These are phyloP conservation scores for Brachypteracias leptosomus DNA, from an alignment of 2,113 vertebrate genomes.

Conservation along the genomic window DNA sequence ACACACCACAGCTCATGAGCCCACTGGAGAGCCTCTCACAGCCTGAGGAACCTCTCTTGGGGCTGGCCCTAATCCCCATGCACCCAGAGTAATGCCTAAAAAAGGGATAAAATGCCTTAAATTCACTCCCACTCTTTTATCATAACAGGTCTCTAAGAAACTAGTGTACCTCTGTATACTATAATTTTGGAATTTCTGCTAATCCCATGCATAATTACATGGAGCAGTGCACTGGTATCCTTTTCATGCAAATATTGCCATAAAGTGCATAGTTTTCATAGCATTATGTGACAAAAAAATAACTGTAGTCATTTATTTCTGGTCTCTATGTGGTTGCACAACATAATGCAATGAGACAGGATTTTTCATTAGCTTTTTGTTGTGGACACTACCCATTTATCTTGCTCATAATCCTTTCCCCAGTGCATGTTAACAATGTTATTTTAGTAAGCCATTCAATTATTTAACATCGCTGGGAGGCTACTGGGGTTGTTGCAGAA, in stretches of 20 bases:
- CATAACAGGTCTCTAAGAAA: background rate
- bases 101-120: background rate
- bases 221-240: background rate
- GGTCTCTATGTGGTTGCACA: background rate
- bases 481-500: background rate
- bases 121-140: background rate
- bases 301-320: background rate
- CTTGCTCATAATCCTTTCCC: background rate
- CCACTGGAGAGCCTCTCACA: background rate
- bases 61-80: background rate
- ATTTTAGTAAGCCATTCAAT: background rate
- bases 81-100: background rate
- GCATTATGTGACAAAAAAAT: background rate
- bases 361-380: conserved; percentile 9
- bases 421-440: background rate
- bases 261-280: background rate
- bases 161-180: background rate
- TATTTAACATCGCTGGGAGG: background rate
- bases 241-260: background rate
- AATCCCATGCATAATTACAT: conserved; percentile 14
- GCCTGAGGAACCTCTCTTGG: background rate
- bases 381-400: conserved; percentile 26
- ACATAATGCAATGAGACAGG: background rate
- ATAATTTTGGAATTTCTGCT: background rate
- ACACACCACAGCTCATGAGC: background rate